Base-by-base conservation (phyloP, 35 echinoderm and acorn worm genomes). In the Antedon bifida region DNA sequence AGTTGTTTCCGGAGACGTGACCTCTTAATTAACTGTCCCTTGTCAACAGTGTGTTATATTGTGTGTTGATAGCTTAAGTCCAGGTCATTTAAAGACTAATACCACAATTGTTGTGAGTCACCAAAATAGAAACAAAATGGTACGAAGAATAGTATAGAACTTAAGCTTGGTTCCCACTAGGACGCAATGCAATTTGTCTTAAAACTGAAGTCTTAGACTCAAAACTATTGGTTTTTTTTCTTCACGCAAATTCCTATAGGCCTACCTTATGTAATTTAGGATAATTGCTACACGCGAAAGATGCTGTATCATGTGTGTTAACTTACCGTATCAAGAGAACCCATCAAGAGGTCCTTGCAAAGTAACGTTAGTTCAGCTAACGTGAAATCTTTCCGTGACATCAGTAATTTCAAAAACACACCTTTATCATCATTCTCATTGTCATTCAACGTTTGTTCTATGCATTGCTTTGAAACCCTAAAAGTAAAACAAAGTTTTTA, bases 271-370 rank as follows among this genome's bases (percentile, higher is more conserved):
- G n/a, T n/a, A n/a, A n/a, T n/a, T n/a, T n/a, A n/a, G n/a, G n/a
- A n/a, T n/a, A n/a, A n/a, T n/a, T n/a, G n/a, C n/a, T n/a, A n/a
- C n/a, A n/a, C n/a, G n/a, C n/a, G n/a, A n/a, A n/a, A n/a, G n/a
- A n/a, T n/a, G n/a, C n/a, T n/a, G 5, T 14, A 42, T 42, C 38
- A 4, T 7, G 5, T 42, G 5, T 42, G 0, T 30, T 19, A 75
- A 78, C 82, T 92, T 81, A 96, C 93, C 74, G 90, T 96, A 45
- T 96, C 93, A n/a, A 96, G 81, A 19, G 86, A 85, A 32, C 74
- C 93, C 2, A 91, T 81, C 46, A 96, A 74, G 23, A 96, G 74
- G 34, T 96, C 93, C 35, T 91, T 91, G 36, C 86, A 78, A 13
- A 96, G 31, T 23, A 89, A 80, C 14, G 51, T 84, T 0, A 96